Evolutionary conservation across 2,888 invertebrate genomes (phyloP), one percentile per base, ranked within the genome.

Genomic region (Phoronis australis): DNA sequence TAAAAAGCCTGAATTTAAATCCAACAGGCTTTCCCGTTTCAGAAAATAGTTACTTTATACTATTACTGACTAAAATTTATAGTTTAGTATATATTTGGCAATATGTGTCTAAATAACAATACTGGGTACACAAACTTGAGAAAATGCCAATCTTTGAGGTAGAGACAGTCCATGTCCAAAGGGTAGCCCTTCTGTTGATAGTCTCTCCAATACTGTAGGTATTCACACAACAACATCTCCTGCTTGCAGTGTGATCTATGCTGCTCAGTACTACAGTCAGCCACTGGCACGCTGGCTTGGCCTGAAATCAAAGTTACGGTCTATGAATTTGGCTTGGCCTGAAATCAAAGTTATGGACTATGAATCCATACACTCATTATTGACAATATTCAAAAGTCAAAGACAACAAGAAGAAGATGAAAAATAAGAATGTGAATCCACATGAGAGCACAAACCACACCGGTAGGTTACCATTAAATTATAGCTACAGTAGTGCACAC

Each of bases 131-230:
- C 57, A 37, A 58, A 68, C 71, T 68, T 69, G 56, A 82, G 82
- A 63, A 92, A 83, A 78, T 93, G 93, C 91, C 91, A 93, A 74
- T 92, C 75, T 53, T 95, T 95, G 57, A 95, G 80, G 78, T 95
- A 94, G 35, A 88, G 79, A 51, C 85, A 78, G 31, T 80, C 76
- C 71, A 79, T 68, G 31, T 75, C 66, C 20, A 64, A 57, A 1
- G 76, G 68, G 58, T 80, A 59, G 18, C 55, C 64, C 3, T 40
- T 39, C 3, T 75, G 72, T 31, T 73, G 75, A 55, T 78, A 78
- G 22, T 79, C 73, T 61, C 81, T 76, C 84, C 89, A 86, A 71
- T 91, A 88, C 22, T 81, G 65, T 42, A 91, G 66, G 75, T 85
- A 95, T 37, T 88, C 83, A 46, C 72, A 69, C 50, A 95, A 83